Base-by-base conservation (phyloP, 2,888 invertebrate species). In the Belgica antarctica region DNA sequence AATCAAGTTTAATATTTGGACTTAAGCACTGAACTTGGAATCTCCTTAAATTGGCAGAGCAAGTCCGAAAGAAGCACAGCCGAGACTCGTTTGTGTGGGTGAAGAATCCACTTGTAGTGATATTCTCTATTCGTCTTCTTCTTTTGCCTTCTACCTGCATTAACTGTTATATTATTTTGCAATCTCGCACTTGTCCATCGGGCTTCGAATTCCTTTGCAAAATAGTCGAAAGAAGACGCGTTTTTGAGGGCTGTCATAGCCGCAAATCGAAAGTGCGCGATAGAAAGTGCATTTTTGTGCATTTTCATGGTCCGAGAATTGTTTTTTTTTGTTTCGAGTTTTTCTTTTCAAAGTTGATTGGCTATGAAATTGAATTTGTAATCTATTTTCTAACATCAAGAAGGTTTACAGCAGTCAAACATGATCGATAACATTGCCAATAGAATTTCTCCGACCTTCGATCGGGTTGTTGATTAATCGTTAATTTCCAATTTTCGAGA, bases 161-260 rank as follows among this genome's bases (percentile, higher is more conserved):
- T 22, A 52, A 52, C 22, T 52, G 52, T 19, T 22, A 52, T 52
- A 41, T n/a, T 15, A 52, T 52, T 52, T 52, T 52, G 17, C 52
- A 52, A 52, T 52, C 52, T 10, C 52, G 12, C 17, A 52, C 52
- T 52, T 52, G 52, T 52, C 52, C 19, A 52, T 7, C 22, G 7
- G 19, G 15, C 46, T 46, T 46, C 15, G 46, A 15, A 15, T 4
- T 7, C 3, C n/a, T 17, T 52, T 52, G 22, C 52, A 3, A 22
- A 52, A 52, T n/a, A 12, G 34, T n/a, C n/a, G n/a, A n/a, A n/a
- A n/a, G n/a, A n/a, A n/a, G n/a, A n/a, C n/a, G n/a, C n/a, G n/a
- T n/a, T 3, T 10, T 41, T 41, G 4, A 41, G 5, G 41, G 41
- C 41, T n/a, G n/a, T n/a, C n/a, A n/a, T n/a, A 41, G n/a, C 41